Percentiles rank a stretch among this genome's conserved stretches.
Conservation (phyloP, 2,888 invertebrate genomes). For the Ophion ellenae region DNA sequence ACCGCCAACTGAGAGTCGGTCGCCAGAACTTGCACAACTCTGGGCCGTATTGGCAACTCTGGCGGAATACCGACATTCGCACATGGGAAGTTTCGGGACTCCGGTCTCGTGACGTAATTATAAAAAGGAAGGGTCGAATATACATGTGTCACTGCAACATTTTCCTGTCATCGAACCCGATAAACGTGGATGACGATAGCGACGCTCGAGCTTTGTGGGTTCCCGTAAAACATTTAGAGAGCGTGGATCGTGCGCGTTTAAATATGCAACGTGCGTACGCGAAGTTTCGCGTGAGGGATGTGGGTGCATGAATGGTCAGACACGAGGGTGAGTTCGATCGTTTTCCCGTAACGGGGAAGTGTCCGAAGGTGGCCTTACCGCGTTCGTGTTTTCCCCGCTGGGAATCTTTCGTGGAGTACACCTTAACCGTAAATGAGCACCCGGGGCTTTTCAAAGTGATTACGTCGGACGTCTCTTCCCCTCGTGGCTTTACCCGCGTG, state of each 20-base stretch:
- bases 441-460: constrained; percentile 67
- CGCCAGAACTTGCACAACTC: too few relatives aligned
- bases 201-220: neutral
- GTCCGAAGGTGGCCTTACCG: constrained; percentile 27
- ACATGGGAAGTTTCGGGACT: too few relatives aligned
- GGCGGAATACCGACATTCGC: too few relatives aligned
- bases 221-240: neutral
- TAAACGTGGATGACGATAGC: neutral
- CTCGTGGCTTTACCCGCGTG: neutral
- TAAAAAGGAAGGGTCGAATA: too few relatives aligned
- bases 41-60: too few relatives aligned
- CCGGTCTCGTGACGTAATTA: too few relatives aligned
- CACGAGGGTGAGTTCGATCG: constrained; percentile 12
- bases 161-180: too few relatives aligned
- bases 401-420: constrained; percentile 37
- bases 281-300: neutral
- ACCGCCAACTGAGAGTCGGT: too few relatives aligned
- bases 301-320: neutral
- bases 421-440: constrained; percentile 65
- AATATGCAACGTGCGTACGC: constrained; percentile 14
- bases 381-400: constrained; percentile 36
- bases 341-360: constrained; percentile 34
- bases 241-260: neutral
- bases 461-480: constrained; percentile 57
- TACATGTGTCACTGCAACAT: too few relatives aligned